These are phyloP conservation scores for Arion vulgaris DNA, from an alignment of 1,140 invertebrate genomes.

Conservation along the genomic window DNA sequence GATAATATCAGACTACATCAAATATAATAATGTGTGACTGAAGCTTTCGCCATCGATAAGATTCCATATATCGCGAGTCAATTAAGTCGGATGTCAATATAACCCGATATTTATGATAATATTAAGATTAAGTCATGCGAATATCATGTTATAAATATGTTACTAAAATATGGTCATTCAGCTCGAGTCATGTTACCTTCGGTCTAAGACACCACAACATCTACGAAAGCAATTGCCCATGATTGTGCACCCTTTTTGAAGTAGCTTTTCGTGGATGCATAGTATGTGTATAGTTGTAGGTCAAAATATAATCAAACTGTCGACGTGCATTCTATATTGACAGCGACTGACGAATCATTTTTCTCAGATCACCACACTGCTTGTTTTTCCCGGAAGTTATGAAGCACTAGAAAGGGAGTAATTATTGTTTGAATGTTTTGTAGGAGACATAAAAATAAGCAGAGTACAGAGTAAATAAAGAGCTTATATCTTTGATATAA, in stretches of 20 bases:
- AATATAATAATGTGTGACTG: no score
- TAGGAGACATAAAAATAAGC: neutral
- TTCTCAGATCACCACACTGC: neutral
- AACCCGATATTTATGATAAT: no score
- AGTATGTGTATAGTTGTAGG: neutral
- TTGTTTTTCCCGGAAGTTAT: constrained; percentile 23
- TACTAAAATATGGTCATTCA: no score
- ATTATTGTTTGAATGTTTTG: neutral
- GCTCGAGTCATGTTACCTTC: constrained; percentile 18
- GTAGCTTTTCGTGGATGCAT: neutral
- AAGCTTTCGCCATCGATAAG: no score
- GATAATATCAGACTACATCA: no score
- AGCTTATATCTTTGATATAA: neutral
- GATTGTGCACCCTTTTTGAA: neutral
- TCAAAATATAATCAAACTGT: neutral
- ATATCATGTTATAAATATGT: no score
- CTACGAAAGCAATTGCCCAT: constrained; percentile 33
- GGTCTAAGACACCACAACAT: constrained; percentile 24
- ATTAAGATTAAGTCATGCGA: no score
- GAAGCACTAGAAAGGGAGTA: neutral
- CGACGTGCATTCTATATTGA: neutral
- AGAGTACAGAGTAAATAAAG: neutral
- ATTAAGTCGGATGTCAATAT: no score
- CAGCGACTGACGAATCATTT: neutral
- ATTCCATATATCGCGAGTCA: no score